These are phyloP conservation scores for Pempheris klunzingeri DNA, from an alignment of 2,797 vertebrate species.

Conservation along the genomic window DNA sequence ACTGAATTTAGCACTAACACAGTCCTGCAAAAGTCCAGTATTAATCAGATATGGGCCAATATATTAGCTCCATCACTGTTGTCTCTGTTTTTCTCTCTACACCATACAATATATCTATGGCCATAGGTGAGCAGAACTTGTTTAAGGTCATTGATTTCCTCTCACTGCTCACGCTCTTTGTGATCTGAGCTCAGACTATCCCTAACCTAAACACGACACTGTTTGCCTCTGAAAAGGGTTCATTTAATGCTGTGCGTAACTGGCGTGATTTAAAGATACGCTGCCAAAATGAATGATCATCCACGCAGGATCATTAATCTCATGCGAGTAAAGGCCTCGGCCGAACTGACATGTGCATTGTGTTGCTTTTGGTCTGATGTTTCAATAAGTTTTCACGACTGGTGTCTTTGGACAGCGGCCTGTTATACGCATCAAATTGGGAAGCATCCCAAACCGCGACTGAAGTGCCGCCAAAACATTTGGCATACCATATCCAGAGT, in stretches of 20 bases:
- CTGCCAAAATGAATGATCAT: constrained; percentile 41
- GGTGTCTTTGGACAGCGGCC: constrained; percentile 59
- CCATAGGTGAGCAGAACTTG: constrained; percentile 31
- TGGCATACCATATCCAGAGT: constrained; percentile 43
- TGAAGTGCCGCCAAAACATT: constrained; percentile 55
- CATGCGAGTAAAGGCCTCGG: constrained; percentile 46
- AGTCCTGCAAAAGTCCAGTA: neutral
- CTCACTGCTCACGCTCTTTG: constrained; percentile 16
- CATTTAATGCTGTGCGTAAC: constrained; percentile 51
- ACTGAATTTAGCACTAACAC: constrained; percentile 22
- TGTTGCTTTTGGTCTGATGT: constrained; percentile 36
- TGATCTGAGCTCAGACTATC: neutral
- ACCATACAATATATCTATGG: neutral
- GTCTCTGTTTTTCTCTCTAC: neutral
- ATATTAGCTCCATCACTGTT: neutral
- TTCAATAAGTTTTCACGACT: constrained; percentile 48
- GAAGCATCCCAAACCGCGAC: constrained; percentile 56
- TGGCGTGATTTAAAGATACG: constrained; percentile 32
- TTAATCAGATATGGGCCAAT: neutral
- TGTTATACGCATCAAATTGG: constrained; percentile 47
- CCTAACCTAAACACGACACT: neutral
- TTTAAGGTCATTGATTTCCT: constrained; percentile 45
- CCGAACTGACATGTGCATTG: constrained; percentile 20
- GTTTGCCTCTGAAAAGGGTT: constrained; percentile 15
- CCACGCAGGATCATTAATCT: constrained; percentile 36